A percentile compares a stretch with the other conserved stretches of the same genome.
Conservation (phyloP, 2,113 vertebrate species). For the Plecturocebus donacophilus region DNA sequence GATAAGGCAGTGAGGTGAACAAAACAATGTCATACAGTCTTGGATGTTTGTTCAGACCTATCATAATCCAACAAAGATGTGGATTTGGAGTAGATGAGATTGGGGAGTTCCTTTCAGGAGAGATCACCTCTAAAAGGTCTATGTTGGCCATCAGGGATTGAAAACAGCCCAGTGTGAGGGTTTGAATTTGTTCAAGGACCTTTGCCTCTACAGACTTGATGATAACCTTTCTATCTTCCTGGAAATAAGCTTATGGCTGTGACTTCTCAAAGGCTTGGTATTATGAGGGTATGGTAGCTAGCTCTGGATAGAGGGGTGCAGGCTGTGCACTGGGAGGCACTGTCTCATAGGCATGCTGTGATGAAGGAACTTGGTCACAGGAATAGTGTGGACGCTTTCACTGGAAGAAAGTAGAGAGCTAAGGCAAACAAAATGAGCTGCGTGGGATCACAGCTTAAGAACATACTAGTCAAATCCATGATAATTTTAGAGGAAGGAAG, state of each 20-base stretch:
- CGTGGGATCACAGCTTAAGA: not conserved
- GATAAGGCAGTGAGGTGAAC: not conserved
- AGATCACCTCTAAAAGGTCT: not conserved
- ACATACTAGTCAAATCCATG: not conserved
- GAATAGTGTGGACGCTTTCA: not conserved
- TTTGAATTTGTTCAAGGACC: not conserved
- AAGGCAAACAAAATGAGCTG: not conserved
- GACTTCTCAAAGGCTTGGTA: not conserved
- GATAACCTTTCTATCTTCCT: not conserved
- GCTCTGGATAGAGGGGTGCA: not conserved
- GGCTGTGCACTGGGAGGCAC: not conserved
- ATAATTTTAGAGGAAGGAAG: not conserved
- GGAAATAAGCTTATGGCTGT: not conserved
- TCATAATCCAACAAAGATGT: too few relatives aligned
- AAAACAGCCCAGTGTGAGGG: not conserved
- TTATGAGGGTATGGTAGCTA: too few relatives aligned
- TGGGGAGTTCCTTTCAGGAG: not conserved
- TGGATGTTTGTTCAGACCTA: not conserved
- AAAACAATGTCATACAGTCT: not conserved
- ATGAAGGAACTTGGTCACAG: not conserved
- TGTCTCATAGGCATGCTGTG: not conserved
- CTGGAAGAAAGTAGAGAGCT: not conserved
- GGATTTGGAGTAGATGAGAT: not conserved
- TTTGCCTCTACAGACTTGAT: not conserved
- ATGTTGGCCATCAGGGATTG: not conserved